phyloP scores from a whole-genome alignment of 2,888 invertebrate species.

The Drosophila mimica region DNA sequence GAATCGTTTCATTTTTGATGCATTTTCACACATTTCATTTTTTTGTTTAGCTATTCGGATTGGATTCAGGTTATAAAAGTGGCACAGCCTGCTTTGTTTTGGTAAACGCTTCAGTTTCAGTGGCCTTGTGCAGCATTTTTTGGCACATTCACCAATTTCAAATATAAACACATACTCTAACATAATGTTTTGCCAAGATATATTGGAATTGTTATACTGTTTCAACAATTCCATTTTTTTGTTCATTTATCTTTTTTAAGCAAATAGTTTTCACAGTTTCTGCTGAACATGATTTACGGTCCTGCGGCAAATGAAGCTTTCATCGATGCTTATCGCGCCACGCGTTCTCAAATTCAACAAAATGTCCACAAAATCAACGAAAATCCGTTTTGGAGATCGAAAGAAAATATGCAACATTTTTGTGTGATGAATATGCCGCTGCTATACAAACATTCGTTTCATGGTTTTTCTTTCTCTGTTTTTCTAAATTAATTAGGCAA shows the following conservation, averaged over 20 bases:
- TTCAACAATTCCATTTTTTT: conserved; percentile 29
- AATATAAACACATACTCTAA: conserved; percentile 46
- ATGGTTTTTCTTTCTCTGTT: conserved; percentile 47
- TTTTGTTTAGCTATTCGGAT: neutral
- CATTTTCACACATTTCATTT: neutral
- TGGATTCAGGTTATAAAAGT: conserved; percentile 3
- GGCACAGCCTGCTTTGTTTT: conserved; percentile 36
- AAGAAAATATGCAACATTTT: conserved; percentile 42
- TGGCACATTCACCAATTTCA: conserved; percentile 69
- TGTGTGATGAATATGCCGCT: conserved; percentile 56
- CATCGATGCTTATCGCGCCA: conserved; percentile 35
- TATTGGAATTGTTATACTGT: conserved; percentile 29
- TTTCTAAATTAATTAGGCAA: conserved; percentile 78
- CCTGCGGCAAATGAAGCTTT: conserved; percentile 15
- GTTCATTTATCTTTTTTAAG: neutral
- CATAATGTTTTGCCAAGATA: conserved; percentile 37
- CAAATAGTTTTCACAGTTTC: conserved; percentile 35
- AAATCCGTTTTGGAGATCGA: conserved; percentile 29
- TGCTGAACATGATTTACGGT: conserved; percentile 44
- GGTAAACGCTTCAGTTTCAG: conserved; percentile 15
- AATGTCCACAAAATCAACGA: conserved; percentile 47
- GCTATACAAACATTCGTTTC: conserved; percentile 50
- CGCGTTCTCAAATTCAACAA: conserved; percentile 29
- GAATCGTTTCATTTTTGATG: neutral
- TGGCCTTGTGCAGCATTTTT: conserved; percentile 64